Base-by-base conservation (phyloP, 2,113 vertebrate species). In the Xenus cinereus region DNA sequence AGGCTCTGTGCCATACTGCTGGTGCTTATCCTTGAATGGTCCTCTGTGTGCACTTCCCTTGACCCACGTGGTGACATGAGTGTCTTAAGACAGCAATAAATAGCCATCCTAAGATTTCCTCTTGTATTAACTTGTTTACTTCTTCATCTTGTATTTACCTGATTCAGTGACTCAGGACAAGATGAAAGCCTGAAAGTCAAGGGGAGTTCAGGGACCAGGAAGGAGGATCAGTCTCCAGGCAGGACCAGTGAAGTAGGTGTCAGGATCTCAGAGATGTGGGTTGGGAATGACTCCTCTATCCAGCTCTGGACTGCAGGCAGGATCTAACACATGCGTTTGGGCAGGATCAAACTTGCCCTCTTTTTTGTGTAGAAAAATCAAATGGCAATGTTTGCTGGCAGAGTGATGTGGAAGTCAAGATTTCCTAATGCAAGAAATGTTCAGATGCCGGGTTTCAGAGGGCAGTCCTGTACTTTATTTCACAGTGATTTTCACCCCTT, bases 1-100 rank as follows among this genome's bases (percentile, higher is more conserved):
- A 71, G 26, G 13, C n/a, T 54, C 41, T 27, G 30, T 30, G 17
- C 20, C 2, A 0, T n/a, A n/a, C n/a, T 5, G 0, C 20, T 35
- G 23, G 9, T 76, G 6, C 48, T 77, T 35, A n/a, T 14, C 8
- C 15, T 10, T 3, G 5, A 39, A 7, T 5, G 4, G 11, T 46
- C 66, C 12, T 41, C 43, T 45, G 45, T 14, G 33, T 30, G 19
- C 1, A 0, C 37, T 75, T 35, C 48, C 17, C 59, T 51, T n/a
- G 35, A 35, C 33, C 3, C 1, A 24, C 30, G 23, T 33, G 23
- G 37, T 54, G 16, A 75, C 13, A 10, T 33, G 71, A 16, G 12
- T 76, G 9, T 46, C 37, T n/a, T 69, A 39, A 69, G 19, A 45
- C 18, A 39, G 39, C 20, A 9, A 18, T 76, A 51, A 74, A 67